Base-by-base conservation (phyloP, 1,140 invertebrate species). In the Drosophila sproati region DNA sequence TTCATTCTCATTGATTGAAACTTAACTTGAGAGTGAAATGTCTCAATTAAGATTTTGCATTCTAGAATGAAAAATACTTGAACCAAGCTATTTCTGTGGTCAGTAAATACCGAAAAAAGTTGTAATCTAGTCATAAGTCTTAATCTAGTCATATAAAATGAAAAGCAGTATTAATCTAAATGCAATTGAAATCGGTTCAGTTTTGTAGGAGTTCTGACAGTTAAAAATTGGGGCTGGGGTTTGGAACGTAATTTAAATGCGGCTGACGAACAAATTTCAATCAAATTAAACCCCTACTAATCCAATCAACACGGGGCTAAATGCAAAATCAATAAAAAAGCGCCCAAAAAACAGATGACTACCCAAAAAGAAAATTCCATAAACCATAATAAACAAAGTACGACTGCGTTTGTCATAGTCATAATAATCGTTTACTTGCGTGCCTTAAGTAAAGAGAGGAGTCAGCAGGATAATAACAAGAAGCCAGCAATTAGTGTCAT, bases 401-500 rank as follows among this genome's bases (percentile, higher is more conserved):
- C 37, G 12, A 7, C 32, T 29, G 32, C 35, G 56, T 80, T 66
- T 72, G 62, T 83, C 62, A 73, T 70, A 76, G 70, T 64, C 76
- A 79, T 64, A 68, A 79, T 87, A 88, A 88, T 85, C 80, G 80
- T 52, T 66, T 70, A 70, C 60, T 88, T 51, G 85, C 85, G 78
- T 88, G 83, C 80, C 67, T 55, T 29, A 45, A 45, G 20, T 20
- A 47, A 3, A n/a, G 4, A 39, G 3, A n/a, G 45, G 45, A 41
- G 35, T 7, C 47, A 43, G 29, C 54, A 55, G 50, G 72, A 74
- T 72, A 70, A 54, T 54, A 79, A 78, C 87, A 86, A 89, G 89
- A 88, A 88, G 80, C 77, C 77, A 54, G 80, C 83, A 88, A 88
- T 88, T 88, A 88, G 77, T 83, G 85, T 89, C 85, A 88, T 54